phyloP scores from a whole-genome alignment of 2,888 invertebrate species.

The Vannuccia rotundouncinata region DNA sequence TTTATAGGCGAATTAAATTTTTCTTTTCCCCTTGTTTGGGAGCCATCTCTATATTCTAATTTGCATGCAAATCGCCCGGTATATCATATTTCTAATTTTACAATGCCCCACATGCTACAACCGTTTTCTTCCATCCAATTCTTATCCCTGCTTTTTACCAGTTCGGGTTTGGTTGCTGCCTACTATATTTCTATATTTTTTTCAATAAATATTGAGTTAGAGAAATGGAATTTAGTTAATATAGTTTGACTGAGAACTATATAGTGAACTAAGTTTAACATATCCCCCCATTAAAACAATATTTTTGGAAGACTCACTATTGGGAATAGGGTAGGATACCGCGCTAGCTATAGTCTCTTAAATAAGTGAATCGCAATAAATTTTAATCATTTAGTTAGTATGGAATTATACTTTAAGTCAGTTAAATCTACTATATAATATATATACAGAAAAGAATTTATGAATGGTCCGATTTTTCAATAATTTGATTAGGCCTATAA shows the following conservation, averaged over 20 bases:
- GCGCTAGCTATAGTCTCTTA: background rate
- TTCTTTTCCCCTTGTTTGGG: background rate
- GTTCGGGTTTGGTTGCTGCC: background rate
- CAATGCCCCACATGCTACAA: slow-evolving; percentile 23
- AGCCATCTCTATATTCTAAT: slow-evolving; percentile 15
- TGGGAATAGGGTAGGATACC: background rate
- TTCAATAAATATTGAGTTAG: slow-evolving; percentile 18
- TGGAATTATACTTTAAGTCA: background rate
- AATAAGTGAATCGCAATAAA: background rate
- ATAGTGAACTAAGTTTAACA: background rate
- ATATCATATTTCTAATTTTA: slow-evolving; percentile 26
- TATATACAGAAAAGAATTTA: background rate
- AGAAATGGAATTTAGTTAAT: slow-evolving; percentile 7
- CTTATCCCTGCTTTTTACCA: background rate
- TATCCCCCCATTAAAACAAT: background rate
- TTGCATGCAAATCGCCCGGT: slow-evolving; percentile 15
- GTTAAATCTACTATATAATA: background rate
- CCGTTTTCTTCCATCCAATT: background rate
- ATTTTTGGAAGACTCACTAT: background rate
- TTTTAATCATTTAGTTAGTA: background rate
- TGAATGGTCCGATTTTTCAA: background rate
- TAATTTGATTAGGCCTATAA: background rate
- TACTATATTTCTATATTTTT: background rate
- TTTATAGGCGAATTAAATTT: slow-evolving; percentile 14
- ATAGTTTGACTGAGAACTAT: background rate